Percentiles rank a stretch among this genome's conserved stretches.
These are phyloP conservation scores for Periophthalmus magnuspinnatus DNA, from an alignment of 2,797 vertebrate species.

Conservation along the genomic window DNA sequence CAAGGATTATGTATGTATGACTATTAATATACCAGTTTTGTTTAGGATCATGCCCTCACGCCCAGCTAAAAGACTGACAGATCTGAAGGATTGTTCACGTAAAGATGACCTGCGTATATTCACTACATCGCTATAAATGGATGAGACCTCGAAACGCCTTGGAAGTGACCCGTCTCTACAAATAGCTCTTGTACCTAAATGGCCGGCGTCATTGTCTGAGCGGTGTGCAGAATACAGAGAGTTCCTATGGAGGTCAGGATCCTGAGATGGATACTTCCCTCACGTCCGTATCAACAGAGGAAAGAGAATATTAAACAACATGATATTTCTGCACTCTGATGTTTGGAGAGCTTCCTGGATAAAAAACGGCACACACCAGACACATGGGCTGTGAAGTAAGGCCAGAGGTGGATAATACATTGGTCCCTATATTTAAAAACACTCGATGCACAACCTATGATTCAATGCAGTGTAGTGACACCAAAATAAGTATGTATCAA, in stretches of 20 bases:
- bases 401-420: not conserved
- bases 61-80: conserved; percentile 80
- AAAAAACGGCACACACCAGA: conserved; percentile 58
- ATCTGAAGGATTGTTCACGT: conserved; percentile 56
- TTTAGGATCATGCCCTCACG: conserved; percentile 62
- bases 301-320: conserved; percentile 75
- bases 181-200: conserved; percentile 69
- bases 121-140: conserved; percentile 85
- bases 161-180: conserved; percentile 78
- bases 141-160: conserved; percentile 72
- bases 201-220: conserved; percentile 79
- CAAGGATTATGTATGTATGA: not conserved
- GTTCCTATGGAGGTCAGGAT: conserved; percentile 71
- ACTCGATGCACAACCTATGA: not conserved
- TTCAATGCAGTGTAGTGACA: no score
- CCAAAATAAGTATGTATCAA: no score
- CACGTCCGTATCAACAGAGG: conserved; percentile 73
- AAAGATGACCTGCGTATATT: conserved; percentile 85
- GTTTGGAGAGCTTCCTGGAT: conserved; percentile 55
- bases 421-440: not conserved
- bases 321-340: conserved; percentile 55
- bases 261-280: conserved; percentile 72
- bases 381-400: not conserved
- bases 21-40: not conserved
- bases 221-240: conserved; percentile 72